A percentile compares a stretch with the other conserved stretches of the same genome.
Conservation (phyloP, 2,888 invertebrate genomes). For the Heliothis peltigera region DNA sequence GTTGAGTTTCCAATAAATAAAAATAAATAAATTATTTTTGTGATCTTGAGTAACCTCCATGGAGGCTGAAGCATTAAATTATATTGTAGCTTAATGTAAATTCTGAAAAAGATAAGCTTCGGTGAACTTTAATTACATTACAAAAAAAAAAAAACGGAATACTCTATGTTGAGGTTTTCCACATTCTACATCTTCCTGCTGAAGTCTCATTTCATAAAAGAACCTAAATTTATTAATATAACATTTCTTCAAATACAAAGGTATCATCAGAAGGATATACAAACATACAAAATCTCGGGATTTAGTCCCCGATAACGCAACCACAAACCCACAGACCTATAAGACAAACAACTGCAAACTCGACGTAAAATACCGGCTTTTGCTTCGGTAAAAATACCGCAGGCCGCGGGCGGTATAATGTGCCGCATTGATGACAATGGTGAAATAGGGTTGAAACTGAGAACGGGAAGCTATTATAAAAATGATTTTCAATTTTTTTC, state of each 20-base stretch:
- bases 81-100: too few species aligned
- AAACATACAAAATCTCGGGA: slow-evolving; percentile 1
- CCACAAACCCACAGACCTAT: slow-evolving; percentile 7
- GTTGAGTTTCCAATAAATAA: too few species aligned
- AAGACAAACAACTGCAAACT: slow-evolving; percentile 18
- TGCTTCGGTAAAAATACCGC: slow-evolving; percentile 17
- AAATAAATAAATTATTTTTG: too few species aligned
- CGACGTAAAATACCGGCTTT: slow-evolving; percentile 12
- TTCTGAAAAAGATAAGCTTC: too few species aligned
- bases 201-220: not conserved
- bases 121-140: too few species aligned
- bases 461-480: slow-evolving; percentile 11
- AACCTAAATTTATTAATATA: not conserved
- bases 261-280: not conserved
- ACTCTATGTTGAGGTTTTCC: too few species aligned
- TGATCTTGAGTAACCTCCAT: too few species aligned
- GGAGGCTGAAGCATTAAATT: too few species aligned
- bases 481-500: not conserved
- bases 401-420: slow-evolving; percentile 8
- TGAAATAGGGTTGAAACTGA: slow-evolving; percentile 7
- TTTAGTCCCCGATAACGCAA: slow-evolving; percentile 9
- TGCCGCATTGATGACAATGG: slow-evolving; percentile 34
- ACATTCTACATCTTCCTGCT: not conserved
- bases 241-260: not conserved
- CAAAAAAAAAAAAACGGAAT: too few species aligned